Conservation (phyloP, 2,113 vertebrate genomes). For the Bagarius yarrelli region DNA sequence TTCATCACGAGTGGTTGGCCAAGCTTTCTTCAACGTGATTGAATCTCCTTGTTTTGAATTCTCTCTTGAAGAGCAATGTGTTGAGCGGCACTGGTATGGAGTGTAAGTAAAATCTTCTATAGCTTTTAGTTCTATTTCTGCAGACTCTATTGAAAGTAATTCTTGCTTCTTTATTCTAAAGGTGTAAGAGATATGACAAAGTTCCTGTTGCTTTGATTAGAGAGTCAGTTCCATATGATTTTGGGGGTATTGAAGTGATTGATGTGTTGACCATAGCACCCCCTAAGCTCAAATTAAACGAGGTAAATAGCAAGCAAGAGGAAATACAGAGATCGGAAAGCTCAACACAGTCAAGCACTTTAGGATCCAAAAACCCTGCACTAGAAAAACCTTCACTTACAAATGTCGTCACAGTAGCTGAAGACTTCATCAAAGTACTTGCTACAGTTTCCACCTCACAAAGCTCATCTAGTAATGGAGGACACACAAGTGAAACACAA, state of each 20-base stretch:
- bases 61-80: slow-evolving; percentile 78
- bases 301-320: slow-evolving; percentile 49
- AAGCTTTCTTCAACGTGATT: slow-evolving; percentile 88
- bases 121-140: background rate
- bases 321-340: slow-evolving; percentile 51
- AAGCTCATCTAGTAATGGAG: slow-evolving; percentile 57
- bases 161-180: slow-evolving; percentile 49
- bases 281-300: slow-evolving; percentile 35
- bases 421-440: slow-evolving; percentile 79
- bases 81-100: slow-evolving; percentile 85
- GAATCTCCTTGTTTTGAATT: slow-evolving; percentile 85
- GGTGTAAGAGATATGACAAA: slow-evolving; percentile 82
- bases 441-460: slow-evolving; percentile 75
- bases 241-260: slow-evolving; percentile 76
- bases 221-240: slow-evolving; percentile 81
- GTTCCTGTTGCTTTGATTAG: slow-evolving; percentile 75
- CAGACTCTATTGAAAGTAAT: background rate
- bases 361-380: slow-evolving; percentile 38
- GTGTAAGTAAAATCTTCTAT: slow-evolving; percentile 76
- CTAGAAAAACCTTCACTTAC: slow-evolving; percentile 64
- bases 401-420: slow-evolving; percentile 61
- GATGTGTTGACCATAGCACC: slow-evolving; percentile 68
- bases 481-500: slow-evolving; percentile 57
- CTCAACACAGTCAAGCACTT: slow-evolving; percentile 47
- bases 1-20: slow-evolving; percentile 79